phyloP scores from a whole-genome alignment of 2,797 vertebrate genomes.

The Pipistrellus nathusii region DNA sequence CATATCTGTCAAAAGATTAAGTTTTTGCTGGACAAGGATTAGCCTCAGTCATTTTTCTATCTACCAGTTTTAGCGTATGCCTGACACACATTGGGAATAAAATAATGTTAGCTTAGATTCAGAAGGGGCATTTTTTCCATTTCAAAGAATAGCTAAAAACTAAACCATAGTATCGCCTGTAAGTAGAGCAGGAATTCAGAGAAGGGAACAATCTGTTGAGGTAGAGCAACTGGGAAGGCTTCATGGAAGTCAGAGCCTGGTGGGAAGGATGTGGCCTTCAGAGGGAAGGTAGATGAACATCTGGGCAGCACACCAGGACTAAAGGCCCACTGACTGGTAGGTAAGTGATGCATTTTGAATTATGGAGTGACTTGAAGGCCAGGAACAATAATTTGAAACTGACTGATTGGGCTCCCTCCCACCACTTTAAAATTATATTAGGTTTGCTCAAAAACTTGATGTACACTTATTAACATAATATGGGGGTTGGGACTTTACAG shows the following conservation, averaged over 20 bases:
- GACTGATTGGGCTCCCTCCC: background rate
- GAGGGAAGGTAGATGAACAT: background rate
- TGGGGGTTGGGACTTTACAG: background rate
- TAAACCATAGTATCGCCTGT: background rate
- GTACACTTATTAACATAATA: constrained; percentile 17
- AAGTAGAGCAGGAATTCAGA: background rate
- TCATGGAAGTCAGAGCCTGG: background rate
- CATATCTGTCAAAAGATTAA: background rate
- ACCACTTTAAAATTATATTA: background rate
- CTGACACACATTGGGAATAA: background rate
- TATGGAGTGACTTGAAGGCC: background rate
- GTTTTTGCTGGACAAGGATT: background rate
- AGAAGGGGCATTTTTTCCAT: background rate
- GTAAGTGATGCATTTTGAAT: background rate
- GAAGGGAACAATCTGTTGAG: background rate
- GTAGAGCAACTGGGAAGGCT: background rate
- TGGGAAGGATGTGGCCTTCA: background rate
- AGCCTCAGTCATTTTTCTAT: constrained; percentile 1
- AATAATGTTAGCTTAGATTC: background rate
- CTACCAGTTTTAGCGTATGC: background rate
- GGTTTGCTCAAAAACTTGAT: background rate
- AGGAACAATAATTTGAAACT: background rate
- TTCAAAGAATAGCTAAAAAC: background rate
- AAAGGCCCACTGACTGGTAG: background rate
- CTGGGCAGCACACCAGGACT: background rate